These are phyloP conservation scores for Mesorhabditis spiculigera DNA, from an alignment of 2,888 invertebrate species.

Conservation along the genomic window DNA sequence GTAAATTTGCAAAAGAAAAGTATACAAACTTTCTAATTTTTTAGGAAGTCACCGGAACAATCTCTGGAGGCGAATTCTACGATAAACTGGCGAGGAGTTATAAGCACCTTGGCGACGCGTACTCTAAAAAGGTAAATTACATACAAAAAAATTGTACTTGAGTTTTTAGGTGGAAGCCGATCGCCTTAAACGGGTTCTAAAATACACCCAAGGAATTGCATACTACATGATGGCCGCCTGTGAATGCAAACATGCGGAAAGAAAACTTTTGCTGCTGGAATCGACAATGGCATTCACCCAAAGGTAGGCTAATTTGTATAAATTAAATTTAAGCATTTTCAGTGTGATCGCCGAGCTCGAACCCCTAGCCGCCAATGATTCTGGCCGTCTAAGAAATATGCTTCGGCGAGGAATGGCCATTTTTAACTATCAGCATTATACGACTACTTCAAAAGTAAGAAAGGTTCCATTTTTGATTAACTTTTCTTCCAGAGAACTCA, in stretches of 20 bases:
- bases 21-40: no score
- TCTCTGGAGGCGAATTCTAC: not conserved
- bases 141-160: no score
- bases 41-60: not conserved
- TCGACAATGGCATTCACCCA: not conserved
- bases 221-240: conserved; percentile 4
- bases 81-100: not conserved
- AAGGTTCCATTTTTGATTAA: no score
- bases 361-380: not conserved
- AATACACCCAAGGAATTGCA: not conserved
- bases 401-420: no score
- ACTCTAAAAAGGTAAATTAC: not conserved
- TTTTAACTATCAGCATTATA: no score
- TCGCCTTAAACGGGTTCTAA: no score
- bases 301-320: not conserved
- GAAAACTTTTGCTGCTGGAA: not conserved
- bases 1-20: no score
- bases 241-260: not conserved
- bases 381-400: no score
- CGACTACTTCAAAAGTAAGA: no score
- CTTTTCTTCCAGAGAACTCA: no score
- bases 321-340: not conserved
- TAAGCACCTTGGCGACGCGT: not conserved
- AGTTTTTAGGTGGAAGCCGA: no score
- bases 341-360: not conserved